These are phyloP conservation scores for Cyclophora punctaria DNA, from an alignment of 2,888 invertebrate genomes.

Conservation along the genomic window DNA sequence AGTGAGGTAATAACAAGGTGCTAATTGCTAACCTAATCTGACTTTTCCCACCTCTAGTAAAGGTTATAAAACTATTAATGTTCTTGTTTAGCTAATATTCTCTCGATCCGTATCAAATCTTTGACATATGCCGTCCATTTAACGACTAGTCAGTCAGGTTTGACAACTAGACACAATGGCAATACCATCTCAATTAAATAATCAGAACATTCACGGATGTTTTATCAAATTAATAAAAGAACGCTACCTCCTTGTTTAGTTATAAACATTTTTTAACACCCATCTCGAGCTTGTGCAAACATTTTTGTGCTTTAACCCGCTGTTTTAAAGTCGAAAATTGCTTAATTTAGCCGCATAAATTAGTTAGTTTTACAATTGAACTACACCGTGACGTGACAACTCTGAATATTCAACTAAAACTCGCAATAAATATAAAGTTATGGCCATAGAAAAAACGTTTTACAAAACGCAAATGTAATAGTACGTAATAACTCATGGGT, in stretches of 20 bases:
- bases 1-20: too few species aligned
- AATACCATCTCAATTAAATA: slow-evolving; percentile 22
- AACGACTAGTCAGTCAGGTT: slow-evolving; percentile 12
- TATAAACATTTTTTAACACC: slow-evolving; percentile 4
- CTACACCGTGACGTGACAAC: slow-evolving; percentile 61
- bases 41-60: too few species aligned
- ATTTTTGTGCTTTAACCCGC: slow-evolving; percentile 2
- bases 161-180: slow-evolving; percentile 15
- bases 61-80: too few species aligned
- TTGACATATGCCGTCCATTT: slow-evolving; percentile 4
- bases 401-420: slow-evolving; percentile 68
- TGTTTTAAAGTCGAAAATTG: slow-evolving; percentile 22
- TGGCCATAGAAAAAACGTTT: slow-evolving; percentile 64
- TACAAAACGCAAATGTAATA: slow-evolving; percentile 69
- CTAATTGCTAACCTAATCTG: too few species aligned
- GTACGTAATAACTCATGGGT: slow-evolving; percentile 69
- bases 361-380: slow-evolving; percentile 45
- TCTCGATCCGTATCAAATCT: slow-evolving; percentile 3
- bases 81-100: too few species aligned
- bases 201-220: slow-evolving; percentile 29
- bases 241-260: slow-evolving; percentile 10
- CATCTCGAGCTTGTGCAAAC: neutral
- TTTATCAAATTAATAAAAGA: slow-evolving; percentile 29
- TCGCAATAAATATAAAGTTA: slow-evolving; percentile 71
- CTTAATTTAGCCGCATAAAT: slow-evolving; percentile 20